Percentiles rank a stretch among this genome's conserved stretches.
Conservation (phyloP, 2,888 invertebrate genomes). For the Nipponacmea schrenckii region DNA sequence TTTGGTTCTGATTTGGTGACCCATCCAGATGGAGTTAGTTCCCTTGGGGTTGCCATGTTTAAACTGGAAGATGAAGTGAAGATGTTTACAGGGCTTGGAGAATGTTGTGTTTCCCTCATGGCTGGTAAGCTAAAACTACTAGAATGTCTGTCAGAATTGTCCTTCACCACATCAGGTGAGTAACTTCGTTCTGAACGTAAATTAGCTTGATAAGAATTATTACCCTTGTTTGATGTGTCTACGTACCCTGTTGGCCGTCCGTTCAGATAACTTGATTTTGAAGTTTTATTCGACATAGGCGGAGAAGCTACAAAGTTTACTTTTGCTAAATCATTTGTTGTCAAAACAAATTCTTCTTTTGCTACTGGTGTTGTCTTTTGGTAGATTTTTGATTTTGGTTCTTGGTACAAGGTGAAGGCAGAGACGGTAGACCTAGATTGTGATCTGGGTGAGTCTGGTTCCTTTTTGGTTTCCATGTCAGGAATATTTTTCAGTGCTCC, state of each 20-base stretch:
- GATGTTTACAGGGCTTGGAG: slow-evolving; percentile 9
- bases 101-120: slow-evolving; percentile 24
- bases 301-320: slow-evolving; percentile 24
- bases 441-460: slow-evolving; percentile 19
- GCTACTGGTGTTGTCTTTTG: slow-evolving; percentile 8
- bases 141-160: slow-evolving; percentile 33
- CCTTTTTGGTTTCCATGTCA: slow-evolving; percentile 37
- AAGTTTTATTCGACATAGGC: neutral
- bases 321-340: slow-evolving; percentile 47
- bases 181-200: neutral
- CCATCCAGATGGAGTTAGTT: slow-evolving; percentile 7
- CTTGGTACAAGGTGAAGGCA: neutral
- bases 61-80: neutral
- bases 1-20: neutral
- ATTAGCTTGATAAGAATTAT: neutral
- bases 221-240: slow-evolving; percentile 7
- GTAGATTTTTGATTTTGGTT: slow-evolving; percentile 1
- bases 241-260: neutral
- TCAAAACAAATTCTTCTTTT: slow-evolving; percentile 57
- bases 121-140: slow-evolving; percentile 38
- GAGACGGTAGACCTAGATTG: slow-evolving; percentile 3
- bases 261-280: neutral
- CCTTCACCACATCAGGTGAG: slow-evolving; percentile 23
- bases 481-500: slow-evolving; percentile 31
- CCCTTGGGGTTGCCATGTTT: neutral